Base-by-base conservation (phyloP, 2,888 invertebrate genomes). In the Azorinus chamasolen region DNA sequence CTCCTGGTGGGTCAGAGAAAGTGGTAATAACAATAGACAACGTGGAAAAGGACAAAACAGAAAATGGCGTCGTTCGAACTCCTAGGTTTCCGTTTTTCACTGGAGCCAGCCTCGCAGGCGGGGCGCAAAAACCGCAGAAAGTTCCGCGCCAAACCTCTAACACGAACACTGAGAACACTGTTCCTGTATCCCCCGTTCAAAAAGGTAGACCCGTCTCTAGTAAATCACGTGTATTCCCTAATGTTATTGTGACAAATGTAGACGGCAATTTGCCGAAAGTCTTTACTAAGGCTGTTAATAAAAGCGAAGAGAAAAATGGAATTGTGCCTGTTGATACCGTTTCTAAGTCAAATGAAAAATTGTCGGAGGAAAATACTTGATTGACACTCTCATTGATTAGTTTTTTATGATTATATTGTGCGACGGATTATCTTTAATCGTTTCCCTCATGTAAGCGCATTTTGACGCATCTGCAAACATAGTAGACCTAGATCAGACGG, bases 181-280 rank as follows among this genome's bases (percentile, higher is more conserved):
- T 24, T 14, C 37, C 55, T 18, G 18, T 24, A 10, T 32, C 39
- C 14, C 66, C 73, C 12, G 71, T 68, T 14, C 54, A 43, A 2
- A 45, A 69, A 32, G 63, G 64, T 14, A 54, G 63, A 51, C 71
- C 71, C 5, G 66, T 77, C 1, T 71, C 76, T 8, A 77, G 76
- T 58, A 68, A 63, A 41, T 45, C 51, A 22, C 66, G 54, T 20
- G 54, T 37, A 5, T 39, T 59, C 27, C 66, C 76, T 5, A 65
- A 70, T 45, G 63, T 71, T 0, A 59, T 48, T 45, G 8, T 65
- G 22, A 77, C 66, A 32, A 39, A 55, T 20, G 62, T 53, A 16
- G 66, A 66, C 37, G 53, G 48, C 6, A 62, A 54, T 46, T 27
- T 43, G 24, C 37, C 63, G n/a, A 66, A 53, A 54, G 20, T 62